These are phyloP conservation scores for Aphidius colemani DNA, from an alignment of 2,888 invertebrate genomes.

Conservation along the genomic window DNA sequence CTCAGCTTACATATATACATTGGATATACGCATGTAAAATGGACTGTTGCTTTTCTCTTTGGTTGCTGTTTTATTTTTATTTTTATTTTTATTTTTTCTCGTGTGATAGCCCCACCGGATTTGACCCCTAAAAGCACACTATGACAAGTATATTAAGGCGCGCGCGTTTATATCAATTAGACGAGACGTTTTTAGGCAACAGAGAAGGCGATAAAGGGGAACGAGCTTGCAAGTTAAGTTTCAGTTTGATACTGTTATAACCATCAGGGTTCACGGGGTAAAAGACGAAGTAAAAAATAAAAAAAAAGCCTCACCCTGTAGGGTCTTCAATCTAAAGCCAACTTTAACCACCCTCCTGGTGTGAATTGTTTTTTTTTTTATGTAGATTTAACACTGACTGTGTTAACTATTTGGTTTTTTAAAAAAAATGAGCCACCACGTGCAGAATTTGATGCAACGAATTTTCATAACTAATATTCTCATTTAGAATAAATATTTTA, in stretches of 20 bases:
- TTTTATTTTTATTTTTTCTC: neutral
- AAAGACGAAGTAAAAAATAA: neutral
- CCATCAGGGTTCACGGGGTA: neutral
- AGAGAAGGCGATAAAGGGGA: slow-evolving; percentile 25
- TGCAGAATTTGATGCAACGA: too few relatives aligned
- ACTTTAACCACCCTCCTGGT: slow-evolving; percentile 3
- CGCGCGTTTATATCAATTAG: slow-evolving; percentile 60
- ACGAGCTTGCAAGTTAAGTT: neutral
- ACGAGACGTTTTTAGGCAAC: slow-evolving; percentile 55
- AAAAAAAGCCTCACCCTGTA: neutral
- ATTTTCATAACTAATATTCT: too few relatives aligned
- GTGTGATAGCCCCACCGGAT: slow-evolving; percentile 31
- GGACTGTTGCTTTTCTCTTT: slow-evolving; percentile 18
- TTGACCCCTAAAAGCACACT: slow-evolving; percentile 37
- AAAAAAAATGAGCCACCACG: too few relatives aligned
- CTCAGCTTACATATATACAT: too few relatives aligned
- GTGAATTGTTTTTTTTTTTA: neutral
- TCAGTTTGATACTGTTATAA: slow-evolving; percentile 19
- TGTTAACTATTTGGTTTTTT: too few relatives aligned
- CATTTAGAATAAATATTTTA: too few relatives aligned
- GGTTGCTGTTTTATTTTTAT: slow-evolving; percentile 13
- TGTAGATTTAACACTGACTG: neutral
- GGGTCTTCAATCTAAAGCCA: neutral
- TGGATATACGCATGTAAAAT: slow-evolving; percentile 30
- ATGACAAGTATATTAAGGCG: slow-evolving; percentile 60